Conservation (phyloP, 1,140 invertebrate species). For the Ditylenchus dipsaci region DNA sequence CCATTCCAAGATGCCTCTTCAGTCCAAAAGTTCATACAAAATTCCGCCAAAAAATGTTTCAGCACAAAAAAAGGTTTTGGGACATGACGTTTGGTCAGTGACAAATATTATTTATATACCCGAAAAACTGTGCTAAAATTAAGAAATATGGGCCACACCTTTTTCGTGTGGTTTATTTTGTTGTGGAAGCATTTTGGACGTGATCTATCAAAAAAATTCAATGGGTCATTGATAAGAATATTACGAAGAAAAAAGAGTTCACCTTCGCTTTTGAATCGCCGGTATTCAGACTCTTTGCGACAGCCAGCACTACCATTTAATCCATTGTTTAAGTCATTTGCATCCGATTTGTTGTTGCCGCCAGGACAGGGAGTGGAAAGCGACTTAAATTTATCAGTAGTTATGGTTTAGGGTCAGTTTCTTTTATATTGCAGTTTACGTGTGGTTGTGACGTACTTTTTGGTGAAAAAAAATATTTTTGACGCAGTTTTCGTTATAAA, state of each 20-base stretch:
- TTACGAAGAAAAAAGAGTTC: neutral
- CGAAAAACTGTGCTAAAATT: too few species aligned
- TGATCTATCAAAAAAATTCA: neutral
- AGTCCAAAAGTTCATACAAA: too few species aligned
- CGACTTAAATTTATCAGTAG: conserved; percentile 27
- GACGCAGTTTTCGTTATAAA: too few species aligned
- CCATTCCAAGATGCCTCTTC: too few species aligned
- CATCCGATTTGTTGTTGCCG: conserved; percentile 12
- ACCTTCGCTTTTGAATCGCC: conserved; percentile 56
- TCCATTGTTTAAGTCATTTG: conserved; percentile 5
- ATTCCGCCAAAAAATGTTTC: too few species aligned
- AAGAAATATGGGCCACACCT: neutral
- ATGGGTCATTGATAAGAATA: neutral
- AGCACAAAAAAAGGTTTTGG: too few species aligned
- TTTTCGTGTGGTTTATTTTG: neutral
- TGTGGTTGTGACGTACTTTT: too few species aligned
- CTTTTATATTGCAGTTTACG: too few species aligned
- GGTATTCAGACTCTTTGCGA: conserved; percentile 54
- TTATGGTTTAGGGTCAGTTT: too few species aligned
- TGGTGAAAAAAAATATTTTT: too few species aligned
- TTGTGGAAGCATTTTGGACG: neutral
- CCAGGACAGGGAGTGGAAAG: conserved; percentile 49
- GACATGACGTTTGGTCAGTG: too few species aligned
- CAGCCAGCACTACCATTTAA: conserved; percentile 3
- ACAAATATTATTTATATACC: too few species aligned